phyloP scores from a whole-genome alignment of 2,888 invertebrate species.

The Seira ritae region DNA sequence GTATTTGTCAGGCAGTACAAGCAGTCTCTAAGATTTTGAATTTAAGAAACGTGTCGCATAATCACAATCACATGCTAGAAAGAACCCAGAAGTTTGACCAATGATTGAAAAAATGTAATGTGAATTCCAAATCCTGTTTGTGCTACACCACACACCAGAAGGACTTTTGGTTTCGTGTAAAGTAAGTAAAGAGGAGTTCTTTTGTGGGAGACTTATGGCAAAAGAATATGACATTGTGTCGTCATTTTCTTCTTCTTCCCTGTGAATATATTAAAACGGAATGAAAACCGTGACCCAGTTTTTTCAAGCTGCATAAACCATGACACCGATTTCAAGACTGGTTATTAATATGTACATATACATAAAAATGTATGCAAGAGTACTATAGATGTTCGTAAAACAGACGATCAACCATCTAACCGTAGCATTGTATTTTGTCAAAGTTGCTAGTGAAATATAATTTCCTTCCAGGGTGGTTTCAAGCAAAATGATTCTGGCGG shows the following conservation, averaged over 20 bases:
- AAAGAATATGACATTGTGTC: conserved; percentile 27
- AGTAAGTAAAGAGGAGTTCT: not conserved
- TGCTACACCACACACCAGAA: not conserved
- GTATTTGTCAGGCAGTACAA: too few species aligned
- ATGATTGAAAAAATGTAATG: too few species aligned
- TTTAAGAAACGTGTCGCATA: too few species aligned
- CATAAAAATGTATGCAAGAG: too few species aligned
- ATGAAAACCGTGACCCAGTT: conserved; percentile 42
- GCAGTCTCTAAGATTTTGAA: too few species aligned
- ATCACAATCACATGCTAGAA: too few species aligned
- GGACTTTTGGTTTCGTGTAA: not conserved
- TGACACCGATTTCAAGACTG: conserved; percentile 15
- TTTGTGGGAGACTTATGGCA: conserved; percentile 10
- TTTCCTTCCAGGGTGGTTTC: too few species aligned
- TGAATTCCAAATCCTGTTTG: conserved; percentile 31
- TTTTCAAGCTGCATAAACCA: conserved; percentile 32
- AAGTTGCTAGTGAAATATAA: not conserved
- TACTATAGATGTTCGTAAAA: conserved; percentile 13
- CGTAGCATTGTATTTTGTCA: not conserved
- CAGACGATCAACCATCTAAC: not conserved
- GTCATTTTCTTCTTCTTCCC: conserved; percentile 23
- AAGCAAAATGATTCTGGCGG: too few species aligned
- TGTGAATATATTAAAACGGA: conserved; percentile 39
- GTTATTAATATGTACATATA: too few species aligned
- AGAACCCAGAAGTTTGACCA: too few species aligned